Conservation (phyloP, 2,888 invertebrate genomes). For the Sinhomidia bicolor region DNA sequence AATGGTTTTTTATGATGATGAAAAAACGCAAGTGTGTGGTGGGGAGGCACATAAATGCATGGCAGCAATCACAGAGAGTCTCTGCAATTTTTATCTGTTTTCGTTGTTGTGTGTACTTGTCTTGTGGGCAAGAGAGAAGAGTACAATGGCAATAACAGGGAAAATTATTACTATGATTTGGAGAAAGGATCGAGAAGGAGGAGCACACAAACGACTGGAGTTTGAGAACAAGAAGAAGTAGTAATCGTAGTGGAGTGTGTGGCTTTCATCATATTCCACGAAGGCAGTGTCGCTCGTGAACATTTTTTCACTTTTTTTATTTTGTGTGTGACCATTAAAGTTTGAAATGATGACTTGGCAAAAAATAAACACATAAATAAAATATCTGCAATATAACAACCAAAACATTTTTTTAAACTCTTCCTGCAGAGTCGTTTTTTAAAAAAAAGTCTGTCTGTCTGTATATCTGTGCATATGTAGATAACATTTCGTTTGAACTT, state of each 20-base stretch:
- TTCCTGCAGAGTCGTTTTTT: neutral
- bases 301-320: neutral
- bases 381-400: neutral
- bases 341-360: constrained; percentile 15
- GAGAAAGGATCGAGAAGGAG: neutral
- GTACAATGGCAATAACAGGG: neutral
- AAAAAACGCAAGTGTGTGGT: neutral
- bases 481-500: neutral
- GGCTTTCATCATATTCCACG: neutral
- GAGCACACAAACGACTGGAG: constrained; percentile 18
- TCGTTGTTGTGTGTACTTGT: neutral
- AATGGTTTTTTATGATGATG: constrained; percentile 49
- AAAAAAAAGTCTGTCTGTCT: constrained; percentile 8
- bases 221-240: no score
- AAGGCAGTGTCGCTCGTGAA: neutral
- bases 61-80: constrained; percentile 14
- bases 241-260: neutral
- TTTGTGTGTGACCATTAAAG: neutral
- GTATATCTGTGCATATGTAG: no score
- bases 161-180: constrained; percentile 22
- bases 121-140: neutral
- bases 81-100: constrained; percentile 10
- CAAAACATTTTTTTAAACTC: neutral
- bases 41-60: no score
- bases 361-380: neutral